Evolutionary conservation across 2,888 invertebrate genomes (phyloP), one percentile per base, ranked within the genome.

Genomic region (Oxyteleia sp.): DNA sequence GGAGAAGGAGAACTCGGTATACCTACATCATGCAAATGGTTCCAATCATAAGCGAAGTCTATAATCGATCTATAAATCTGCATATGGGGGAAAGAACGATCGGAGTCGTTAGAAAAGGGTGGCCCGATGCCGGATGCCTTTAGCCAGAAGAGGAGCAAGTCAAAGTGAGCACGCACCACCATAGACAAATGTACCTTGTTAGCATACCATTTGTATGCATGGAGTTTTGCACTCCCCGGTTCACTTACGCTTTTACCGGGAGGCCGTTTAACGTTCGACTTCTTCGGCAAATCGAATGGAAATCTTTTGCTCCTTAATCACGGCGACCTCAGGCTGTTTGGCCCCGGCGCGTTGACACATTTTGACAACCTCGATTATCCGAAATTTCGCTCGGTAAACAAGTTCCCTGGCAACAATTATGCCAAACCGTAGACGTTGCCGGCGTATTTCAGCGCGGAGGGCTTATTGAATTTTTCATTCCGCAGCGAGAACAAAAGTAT

Each of bases 1-100:
- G 53, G 45, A 45, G 57, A 76, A 79, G 82, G 69, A 82, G 79
- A 74, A 84, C 82, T 74, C 84, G 49, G 85, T 88, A 88, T 88
- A 89, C 90, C 89, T 89, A 90, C 91, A 91, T 91, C 92, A 93
- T 92, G 93, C 92, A 93, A 93, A 93, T 93, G 90, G 88, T 91
- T 90, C 91, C 91, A 93, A 93, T 93, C 93, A 93, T 92, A 91
- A 92, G 88, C 90, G 88, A 89, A 92, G 90, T 92, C 92, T 90
- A 91, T 93, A 93, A 93, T 93, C 93, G 93, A 93, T 93, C 93
- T 92, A 93, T 93, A 93, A 93, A 93, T 93, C 92, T 93, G 91
- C 90, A 92, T 91, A 91, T 88, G 86, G 89, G 89, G 90, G 87
- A 84, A 85, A 87, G 87, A 87, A 84, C 61, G 83, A 81, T 81